phyloP scores from a whole-genome alignment of 2,797 vertebrate species.

The Aphelocoma californica region DNA sequence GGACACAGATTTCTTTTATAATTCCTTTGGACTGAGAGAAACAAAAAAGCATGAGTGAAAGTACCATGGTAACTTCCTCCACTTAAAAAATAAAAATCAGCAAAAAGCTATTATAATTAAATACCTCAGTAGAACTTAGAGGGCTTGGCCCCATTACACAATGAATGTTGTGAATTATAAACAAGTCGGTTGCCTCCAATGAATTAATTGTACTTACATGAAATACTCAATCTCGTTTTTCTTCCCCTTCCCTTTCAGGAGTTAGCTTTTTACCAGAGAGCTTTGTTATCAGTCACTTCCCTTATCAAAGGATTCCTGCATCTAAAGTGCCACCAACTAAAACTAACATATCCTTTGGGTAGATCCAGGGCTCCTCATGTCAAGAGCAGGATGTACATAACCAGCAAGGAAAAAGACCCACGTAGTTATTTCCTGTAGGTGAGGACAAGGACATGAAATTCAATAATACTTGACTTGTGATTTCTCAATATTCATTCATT shows the following conservation, averaged over 20 bases:
- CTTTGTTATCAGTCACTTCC: neutral
- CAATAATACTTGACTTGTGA: neutral
- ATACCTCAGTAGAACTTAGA: neutral
- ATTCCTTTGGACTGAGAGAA: neutral
- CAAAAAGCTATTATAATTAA: neutral
- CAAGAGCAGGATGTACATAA: neutral
- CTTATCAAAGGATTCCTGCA: neutral
- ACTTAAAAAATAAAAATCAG: neutral
- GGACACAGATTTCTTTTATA: neutral
- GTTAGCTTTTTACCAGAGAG: neutral
- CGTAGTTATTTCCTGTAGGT: neutral
- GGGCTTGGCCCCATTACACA: neutral
- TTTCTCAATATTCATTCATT: neutral
- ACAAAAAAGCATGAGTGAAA: neutral
- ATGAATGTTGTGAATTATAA: neutral
- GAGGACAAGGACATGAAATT: neutral
- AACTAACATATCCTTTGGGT: neutral
- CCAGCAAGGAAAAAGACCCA: neutral
- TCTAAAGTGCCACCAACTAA: neutral
- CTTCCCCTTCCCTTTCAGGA: neutral
- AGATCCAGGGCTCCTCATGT: neutral
- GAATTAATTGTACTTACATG: neutral
- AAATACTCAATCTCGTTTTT: neutral
- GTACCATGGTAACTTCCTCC: neutral
- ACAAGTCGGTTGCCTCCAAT: neutral